These are phyloP conservation scores for Beris chalybata DNA, from an alignment of 2,888 invertebrate species.

Conservation along the genomic window DNA sequence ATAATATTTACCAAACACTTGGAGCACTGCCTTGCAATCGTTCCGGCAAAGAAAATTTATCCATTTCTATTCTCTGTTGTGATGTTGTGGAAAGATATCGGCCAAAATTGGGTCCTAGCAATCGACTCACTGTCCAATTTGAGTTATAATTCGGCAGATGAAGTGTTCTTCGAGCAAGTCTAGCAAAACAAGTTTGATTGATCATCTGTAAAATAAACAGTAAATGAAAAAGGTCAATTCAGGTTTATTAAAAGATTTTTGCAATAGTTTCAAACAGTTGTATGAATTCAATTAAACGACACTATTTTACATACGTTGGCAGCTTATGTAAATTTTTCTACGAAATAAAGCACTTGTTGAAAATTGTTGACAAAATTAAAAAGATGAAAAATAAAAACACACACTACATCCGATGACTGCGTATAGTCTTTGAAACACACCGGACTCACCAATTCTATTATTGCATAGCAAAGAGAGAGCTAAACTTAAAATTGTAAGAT, in stretches of 20 bases:
- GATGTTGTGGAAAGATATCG: conserved; percentile 3
- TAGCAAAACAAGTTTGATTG: conserved; percentile 8
- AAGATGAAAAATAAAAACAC: too few relatives aligned
- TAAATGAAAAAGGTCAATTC: neutral
- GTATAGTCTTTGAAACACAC: too few relatives aligned
- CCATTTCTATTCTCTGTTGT: conserved; percentile 43
- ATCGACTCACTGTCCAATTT: neutral
- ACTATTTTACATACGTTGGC: neutral
- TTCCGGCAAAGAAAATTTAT: conserved; percentile 53
- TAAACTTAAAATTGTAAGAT: too few relatives aligned
- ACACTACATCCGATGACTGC: too few relatives aligned
- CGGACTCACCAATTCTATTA: too few relatives aligned
- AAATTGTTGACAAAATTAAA: too few relatives aligned
- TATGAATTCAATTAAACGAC: too few relatives aligned
- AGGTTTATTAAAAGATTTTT: neutral
- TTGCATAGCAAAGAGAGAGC: too few relatives aligned
- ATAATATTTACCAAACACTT: conserved; percentile 50
- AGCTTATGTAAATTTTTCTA: neutral
- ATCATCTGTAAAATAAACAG: conserved; percentile 14
- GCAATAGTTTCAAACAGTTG: neutral
- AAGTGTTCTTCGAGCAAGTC: neutral
- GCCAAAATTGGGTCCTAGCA: neutral
- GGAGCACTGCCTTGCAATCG: conserved; percentile 53
- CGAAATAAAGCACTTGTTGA: too few relatives aligned
- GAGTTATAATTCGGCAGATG: neutral